Evolutionary conservation across 2,797 vertebrate species (phyloP).

Genomic region (Esox lucius): DNA sequence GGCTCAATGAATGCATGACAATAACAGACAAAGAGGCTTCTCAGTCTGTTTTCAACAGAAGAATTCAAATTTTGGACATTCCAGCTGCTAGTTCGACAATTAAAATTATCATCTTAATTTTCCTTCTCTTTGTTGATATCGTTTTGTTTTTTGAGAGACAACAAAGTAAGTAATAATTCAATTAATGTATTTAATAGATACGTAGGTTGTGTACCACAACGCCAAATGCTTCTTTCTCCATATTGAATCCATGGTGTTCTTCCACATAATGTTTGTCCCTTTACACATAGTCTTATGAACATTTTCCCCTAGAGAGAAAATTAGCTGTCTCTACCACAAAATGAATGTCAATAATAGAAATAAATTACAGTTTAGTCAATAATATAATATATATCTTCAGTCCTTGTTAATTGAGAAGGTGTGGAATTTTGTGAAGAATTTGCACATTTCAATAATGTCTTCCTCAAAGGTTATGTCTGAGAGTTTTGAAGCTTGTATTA

Average conservation of each 20-base stretch:
- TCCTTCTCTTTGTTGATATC: not conserved
- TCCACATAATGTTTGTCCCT: not conserved
- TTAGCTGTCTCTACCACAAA: not conserved
- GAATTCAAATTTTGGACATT: not conserved
- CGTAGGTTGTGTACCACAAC: not conserved
- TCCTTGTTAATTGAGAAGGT: too few species aligned
- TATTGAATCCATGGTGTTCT: not conserved
- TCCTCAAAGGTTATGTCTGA: not conserved
- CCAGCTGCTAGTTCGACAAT: not conserved
- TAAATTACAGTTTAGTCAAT: slow-evolving; percentile 24
- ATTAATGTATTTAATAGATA: not conserved
- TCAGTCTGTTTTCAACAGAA: not conserved
- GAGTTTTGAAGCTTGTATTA: not conserved
- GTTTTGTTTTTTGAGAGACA: not conserved
- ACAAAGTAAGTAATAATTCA: not conserved
- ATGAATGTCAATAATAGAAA: not conserved
- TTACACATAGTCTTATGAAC: not conserved
- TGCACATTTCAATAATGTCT: not conserved
- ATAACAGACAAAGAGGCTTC: not conserved
- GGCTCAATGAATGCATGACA: not conserved
- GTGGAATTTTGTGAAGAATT: not conserved
- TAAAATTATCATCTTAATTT: not conserved
- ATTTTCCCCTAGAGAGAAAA: not conserved
- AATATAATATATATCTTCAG: too few species aligned
- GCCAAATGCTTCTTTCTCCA: not conserved